Evolutionary conservation across 2,797 vertebrate species (phyloP).

Genomic region (Sebastes kiyomatsui): DNA sequence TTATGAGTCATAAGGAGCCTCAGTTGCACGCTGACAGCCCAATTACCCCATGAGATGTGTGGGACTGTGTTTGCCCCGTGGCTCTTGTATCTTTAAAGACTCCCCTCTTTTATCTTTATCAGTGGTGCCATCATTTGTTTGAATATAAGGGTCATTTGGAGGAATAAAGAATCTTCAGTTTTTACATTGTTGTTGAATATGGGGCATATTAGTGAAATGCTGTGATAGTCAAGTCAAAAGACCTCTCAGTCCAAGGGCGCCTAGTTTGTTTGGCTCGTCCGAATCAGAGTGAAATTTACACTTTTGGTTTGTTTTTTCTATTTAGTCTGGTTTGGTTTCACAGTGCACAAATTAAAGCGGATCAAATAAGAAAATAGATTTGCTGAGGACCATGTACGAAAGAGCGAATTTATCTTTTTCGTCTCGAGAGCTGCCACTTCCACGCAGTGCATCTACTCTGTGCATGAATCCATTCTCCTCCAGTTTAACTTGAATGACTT

Average conservation of each 20-base stretch:
- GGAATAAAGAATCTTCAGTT: background rate
- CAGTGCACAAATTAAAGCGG: too few species aligned
- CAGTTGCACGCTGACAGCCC: conserved; percentile 46
- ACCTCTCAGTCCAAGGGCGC: background rate
- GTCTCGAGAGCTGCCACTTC: too few species aligned
- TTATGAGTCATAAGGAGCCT: conserved; percentile 52
- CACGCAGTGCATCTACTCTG: too few species aligned
- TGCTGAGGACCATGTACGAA: too few species aligned
- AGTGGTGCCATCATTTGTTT: background rate
- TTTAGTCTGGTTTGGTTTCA: too few species aligned
- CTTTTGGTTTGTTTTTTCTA: too few species aligned
- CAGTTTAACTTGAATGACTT: too few species aligned
- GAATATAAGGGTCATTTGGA: background rate
- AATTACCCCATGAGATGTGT: conserved; percentile 51
- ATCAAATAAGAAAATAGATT: too few species aligned
- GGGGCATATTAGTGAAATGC: background rate
- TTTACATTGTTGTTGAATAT: background rate
- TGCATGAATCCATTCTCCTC: too few species aligned
- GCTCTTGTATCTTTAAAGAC: conserved; percentile 34
- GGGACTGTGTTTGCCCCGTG: conserved; percentile 9
- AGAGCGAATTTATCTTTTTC: too few species aligned
- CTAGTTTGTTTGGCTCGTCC: background rate
- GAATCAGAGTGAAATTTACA: too few species aligned
- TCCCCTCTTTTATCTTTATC: conserved; percentile 28
- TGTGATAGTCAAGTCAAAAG: background rate